Evolutionary conservation across 2,888 invertebrate species (phyloP), one percentile per base, ranked within the genome.

Genomic region (Tetragonula carbonaria): DNA sequence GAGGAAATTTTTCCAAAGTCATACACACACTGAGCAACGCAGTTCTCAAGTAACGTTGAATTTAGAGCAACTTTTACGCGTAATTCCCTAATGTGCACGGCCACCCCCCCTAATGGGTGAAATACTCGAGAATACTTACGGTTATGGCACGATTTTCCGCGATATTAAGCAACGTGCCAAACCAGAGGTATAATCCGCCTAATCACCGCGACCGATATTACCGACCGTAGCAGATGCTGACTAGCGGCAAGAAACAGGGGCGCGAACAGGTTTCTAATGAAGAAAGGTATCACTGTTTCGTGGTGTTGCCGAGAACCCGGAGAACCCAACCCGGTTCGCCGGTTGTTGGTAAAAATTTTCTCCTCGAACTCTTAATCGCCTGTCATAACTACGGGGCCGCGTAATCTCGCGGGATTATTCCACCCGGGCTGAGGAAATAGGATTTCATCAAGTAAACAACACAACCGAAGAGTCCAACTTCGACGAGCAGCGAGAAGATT

Each of bases 271-370:
- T 21, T 16, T 50, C 21, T 57, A 50, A 67, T 66, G 78, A 67
- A 78, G 68, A 67, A 67, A 51, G 74, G 66, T 74, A 68, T 79
- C 67, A 68, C 68, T 75, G 75, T 55, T 68, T 45, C 53, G 21
- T n/a, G 18, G 33, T 21, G 74, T 67, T 74, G 74, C 16, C 28
- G 28, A 28, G 28, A 28, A 28, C 28, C 18, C 57, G 16, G 50
- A 28, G 28, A 28, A 23, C 51, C 23, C 75, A 28, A 33, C 33
- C 33, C 33, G 2, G 75, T 59, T 65, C 33, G 53, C 28, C 8
- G 63, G 51, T 33, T 23, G 53, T 16, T 13, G 21, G 28, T 51
- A 73, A 65, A 65, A 79, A 79, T 28, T 74, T 68, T 14, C 21
- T 3, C 55, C 16, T 38, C 57, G 57, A 66, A 57, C 65, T 70